A percentile compares a stretch with the other conserved stretches of the same genome.
These are phyloP conservation scores for Drosophila paracracens DNA, from an alignment of 2,888 invertebrate species.

Conservation along the genomic window DNA sequence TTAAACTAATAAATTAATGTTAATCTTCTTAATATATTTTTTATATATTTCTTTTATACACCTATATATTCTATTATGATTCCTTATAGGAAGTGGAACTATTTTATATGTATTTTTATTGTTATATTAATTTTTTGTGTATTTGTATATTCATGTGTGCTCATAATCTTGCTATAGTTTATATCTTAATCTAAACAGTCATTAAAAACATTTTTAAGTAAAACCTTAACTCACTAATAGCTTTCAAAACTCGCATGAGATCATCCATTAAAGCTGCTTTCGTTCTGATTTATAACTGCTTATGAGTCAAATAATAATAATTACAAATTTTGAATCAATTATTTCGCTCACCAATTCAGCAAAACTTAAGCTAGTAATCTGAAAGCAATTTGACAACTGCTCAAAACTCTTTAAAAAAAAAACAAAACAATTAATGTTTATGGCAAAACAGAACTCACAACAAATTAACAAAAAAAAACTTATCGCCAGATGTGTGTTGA, in stretches of 20 bases:
- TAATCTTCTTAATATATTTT: neutral
- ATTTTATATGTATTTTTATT: neutral
- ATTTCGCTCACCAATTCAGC: neutral
- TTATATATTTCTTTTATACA: rapidly evolving
- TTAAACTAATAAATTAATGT: neutral
- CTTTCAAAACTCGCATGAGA: neutral
- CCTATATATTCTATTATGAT: neutral
- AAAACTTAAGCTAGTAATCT: conserved; percentile 8
- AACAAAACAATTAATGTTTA: conserved; percentile 34
- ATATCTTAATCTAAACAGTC: too few relatives aligned
- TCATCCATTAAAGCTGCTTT: neutral
- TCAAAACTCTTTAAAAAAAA: conserved; percentile 7
- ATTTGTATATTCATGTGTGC: too few relatives aligned
- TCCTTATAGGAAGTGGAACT: neutral
- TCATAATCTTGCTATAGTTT: too few relatives aligned
- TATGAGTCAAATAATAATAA: neutral
- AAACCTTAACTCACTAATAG: neutral
- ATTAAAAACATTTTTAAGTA: neutral
- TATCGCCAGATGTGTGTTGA: conserved; percentile 49
- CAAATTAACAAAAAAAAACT: neutral
- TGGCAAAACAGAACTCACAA: conserved; percentile 37
- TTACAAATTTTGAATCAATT: conserved; percentile 28
- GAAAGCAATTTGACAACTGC: conserved; percentile 19
- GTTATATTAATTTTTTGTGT: too few relatives aligned
- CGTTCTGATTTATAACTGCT: conserved; percentile 1